Percentiles rank a stretch among this genome's conserved stretches.
phyloP scores from a whole-genome alignment of 2,113 vertebrate genomes.

The Panthera tigris region DNA sequence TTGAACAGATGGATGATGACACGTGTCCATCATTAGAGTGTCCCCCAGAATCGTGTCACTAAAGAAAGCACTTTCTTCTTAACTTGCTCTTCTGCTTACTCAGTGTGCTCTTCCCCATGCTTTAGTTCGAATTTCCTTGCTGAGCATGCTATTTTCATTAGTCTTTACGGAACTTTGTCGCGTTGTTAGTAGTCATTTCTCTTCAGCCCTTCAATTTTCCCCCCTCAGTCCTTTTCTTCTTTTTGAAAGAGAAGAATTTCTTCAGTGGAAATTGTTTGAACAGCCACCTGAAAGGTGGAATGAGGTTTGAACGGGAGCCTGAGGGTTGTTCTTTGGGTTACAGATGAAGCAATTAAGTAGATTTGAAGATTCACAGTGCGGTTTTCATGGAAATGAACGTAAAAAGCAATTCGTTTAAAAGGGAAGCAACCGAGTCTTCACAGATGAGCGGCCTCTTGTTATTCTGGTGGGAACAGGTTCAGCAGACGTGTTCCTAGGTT shows the following conservation, averaged over 20 bases:
- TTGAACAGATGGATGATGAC: not conserved
- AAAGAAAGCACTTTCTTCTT: not conserved
- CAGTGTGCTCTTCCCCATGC: rapidly evolving
- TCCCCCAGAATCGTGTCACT: not conserved
- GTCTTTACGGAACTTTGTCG: not conserved
- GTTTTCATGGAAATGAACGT: not conserved
- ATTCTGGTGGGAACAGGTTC: not conserved
- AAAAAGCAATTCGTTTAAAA: not conserved
- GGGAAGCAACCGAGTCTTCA: not conserved
- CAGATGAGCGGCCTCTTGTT: not conserved
- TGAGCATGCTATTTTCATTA: not conserved
- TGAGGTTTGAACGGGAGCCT: not conserved
- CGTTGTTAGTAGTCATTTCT: not conserved
- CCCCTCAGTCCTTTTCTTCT: not conserved
- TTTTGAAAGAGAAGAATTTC: constrained; percentile 16
- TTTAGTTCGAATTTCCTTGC: not conserved
- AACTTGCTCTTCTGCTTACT: not conserved
- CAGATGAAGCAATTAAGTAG: not conserved
- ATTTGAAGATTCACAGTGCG: not conserved
- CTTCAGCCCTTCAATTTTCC: not conserved
- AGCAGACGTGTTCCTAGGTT: not conserved
- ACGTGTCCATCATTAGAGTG: not conserved
- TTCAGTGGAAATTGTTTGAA: not conserved
- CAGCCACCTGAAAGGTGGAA: not conserved
- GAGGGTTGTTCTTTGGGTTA: not conserved